phyloP scores from a whole-genome alignment of 2,888 invertebrate species.

The Apantesis nais region DNA sequence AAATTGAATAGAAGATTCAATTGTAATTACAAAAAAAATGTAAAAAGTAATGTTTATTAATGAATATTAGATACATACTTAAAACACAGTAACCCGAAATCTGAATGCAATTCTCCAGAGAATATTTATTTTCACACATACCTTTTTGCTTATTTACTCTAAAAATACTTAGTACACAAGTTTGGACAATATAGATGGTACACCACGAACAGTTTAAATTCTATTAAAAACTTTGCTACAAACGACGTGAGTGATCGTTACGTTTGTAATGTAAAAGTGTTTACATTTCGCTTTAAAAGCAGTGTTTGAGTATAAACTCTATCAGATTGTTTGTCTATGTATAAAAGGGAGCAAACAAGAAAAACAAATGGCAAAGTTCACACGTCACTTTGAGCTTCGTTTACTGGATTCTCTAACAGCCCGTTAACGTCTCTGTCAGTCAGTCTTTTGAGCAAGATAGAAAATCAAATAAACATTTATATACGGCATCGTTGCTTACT shows the following conservation, averaged over 20 bases:
- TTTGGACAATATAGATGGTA: background rate
- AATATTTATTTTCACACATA: background rate
- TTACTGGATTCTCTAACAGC: background rate
- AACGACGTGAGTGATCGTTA: background rate
- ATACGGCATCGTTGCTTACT: background rate
- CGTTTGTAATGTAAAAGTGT: background rate
- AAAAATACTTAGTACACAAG: background rate
- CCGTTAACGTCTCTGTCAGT: constrained; percentile 5
- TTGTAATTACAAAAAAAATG: too few species aligned
- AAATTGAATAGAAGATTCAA: too few species aligned
- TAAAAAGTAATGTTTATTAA: background rate
- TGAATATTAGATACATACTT: background rate
- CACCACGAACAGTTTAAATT: background rate
- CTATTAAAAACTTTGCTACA: background rate
- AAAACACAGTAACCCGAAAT: background rate
- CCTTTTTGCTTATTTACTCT: background rate
- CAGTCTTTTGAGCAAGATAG: background rate
- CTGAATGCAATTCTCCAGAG: background rate
- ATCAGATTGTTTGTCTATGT: background rate
- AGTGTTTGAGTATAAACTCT: background rate
- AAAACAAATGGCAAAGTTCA: constrained; percentile 3
- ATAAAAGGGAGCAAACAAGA: background rate
- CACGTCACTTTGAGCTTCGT: background rate
- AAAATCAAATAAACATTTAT: background rate
- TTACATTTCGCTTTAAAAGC: background rate